Conservation (phyloP, 2,113 vertebrate species). For the Elgaria multicarinata region DNA sequence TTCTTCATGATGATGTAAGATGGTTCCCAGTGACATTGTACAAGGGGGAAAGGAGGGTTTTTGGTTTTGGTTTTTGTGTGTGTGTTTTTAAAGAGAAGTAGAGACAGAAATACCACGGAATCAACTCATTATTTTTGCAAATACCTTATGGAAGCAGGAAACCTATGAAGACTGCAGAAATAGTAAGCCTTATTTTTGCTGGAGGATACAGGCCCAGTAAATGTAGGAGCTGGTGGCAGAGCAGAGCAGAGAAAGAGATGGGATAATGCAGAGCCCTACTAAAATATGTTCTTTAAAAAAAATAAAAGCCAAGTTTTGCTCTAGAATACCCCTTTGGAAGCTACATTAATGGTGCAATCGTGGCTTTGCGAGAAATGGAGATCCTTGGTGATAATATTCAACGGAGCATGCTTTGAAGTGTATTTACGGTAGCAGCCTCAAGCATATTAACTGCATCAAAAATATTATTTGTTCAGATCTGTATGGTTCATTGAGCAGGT, state of each 20-base stretch:
- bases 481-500: constrained; percentile 15
- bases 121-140: not conserved
- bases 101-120: not conserved
- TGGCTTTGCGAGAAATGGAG: not conserved
- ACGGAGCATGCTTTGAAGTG: not conserved
- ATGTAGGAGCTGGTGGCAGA: not conserved
- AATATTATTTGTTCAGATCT: constrained; percentile 16
- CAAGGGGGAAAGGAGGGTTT: too few species aligned
- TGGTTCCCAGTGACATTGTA: too few species aligned
- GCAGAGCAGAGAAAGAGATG: too few species aligned
- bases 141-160: not conserved
- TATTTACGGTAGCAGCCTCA: not conserved
- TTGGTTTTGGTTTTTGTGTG: too few species aligned
- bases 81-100: too few species aligned
- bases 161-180: not conserved
- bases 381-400: not conserved
- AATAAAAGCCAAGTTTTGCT: not conserved
- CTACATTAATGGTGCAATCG: not conserved
- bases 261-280: not conserved
- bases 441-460: constrained; percentile 8
- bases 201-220: not conserved
- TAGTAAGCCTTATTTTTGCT: too few species aligned
- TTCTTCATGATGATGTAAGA: too few species aligned
- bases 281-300: not conserved
- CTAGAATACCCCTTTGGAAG: not conserved